Percentiles rank a stretch among this genome's conserved stretches.
Evolutionary conservation across 2,113 vertebrate species (phyloP).

Genomic region (Thamnaconus septentrionalis): DNA sequence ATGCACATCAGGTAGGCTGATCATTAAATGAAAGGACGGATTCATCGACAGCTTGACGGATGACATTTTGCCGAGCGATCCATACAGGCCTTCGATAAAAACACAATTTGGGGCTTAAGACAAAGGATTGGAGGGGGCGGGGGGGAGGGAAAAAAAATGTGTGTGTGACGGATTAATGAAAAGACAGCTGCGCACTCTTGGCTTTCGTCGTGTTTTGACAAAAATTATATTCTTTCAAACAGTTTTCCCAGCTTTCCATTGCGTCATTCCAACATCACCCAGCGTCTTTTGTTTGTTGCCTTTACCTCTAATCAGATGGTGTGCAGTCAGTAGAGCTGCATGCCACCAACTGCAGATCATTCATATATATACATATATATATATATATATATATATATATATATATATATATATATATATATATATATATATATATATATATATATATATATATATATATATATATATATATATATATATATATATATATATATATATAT

Average conservation of each 20-base stretch:
- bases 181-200: background rate
- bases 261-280: background rate
- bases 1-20: constrained; percentile 74
- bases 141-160: constrained; percentile 23
- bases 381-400: too few relatives aligned
- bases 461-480: too few relatives aligned
- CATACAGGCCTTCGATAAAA: constrained; percentile 75
- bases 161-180: constrained; percentile 21
- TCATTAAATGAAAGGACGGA: constrained; percentile 76
- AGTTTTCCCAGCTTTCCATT: too few relatives aligned
- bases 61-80: constrained; percentile 76
- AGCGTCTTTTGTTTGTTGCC: background rate
- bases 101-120: constrained; percentile 72
- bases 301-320: background rate
- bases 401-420: too few relatives aligned
- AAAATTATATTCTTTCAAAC: too few relatives aligned
- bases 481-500: too few relatives aligned
- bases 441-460: too few relatives aligned
- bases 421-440: too few relatives aligned
- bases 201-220: too few relatives aligned
- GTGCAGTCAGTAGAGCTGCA: background rate
- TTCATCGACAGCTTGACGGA: constrained; percentile 82
- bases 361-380: background rate
- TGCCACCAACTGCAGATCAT: too few relatives aligned
- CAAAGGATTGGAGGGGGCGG: constrained; percentile 31